These are phyloP conservation scores for Oeneis ivallda DNA, from an alignment of 2,888 invertebrate genomes.

Conservation along the genomic window DNA sequence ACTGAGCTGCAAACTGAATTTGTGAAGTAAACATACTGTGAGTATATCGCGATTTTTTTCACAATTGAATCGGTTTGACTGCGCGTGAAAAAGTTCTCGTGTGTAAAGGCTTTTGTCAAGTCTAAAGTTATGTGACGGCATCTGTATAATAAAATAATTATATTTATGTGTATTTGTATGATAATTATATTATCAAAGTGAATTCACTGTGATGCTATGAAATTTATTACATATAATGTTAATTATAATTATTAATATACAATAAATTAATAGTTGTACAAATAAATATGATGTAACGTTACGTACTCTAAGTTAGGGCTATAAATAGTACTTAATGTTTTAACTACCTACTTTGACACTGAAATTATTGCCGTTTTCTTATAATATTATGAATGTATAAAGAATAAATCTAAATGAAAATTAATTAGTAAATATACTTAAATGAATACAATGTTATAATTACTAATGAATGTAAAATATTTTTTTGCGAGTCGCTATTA, in stretches of 20 bases:
- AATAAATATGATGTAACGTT: constrained; percentile 44
- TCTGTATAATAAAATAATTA: constrained; percentile 24
- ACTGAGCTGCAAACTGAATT: too few relatives aligned
- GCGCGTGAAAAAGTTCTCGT: too few relatives aligned
- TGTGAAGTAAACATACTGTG: too few relatives aligned
- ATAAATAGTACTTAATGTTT: constrained; percentile 26
- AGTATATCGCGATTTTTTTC: too few relatives aligned
- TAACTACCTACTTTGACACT: constrained; percentile 43
- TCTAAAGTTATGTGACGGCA: not conserved
- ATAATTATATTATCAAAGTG: constrained; percentile 47
- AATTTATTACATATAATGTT: constrained; percentile 57
- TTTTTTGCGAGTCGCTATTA: constrained; percentile 33
- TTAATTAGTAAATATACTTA: constrained; percentile 31
- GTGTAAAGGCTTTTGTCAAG: not conserved
- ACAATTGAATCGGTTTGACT: too few relatives aligned
- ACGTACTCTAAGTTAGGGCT: constrained; percentile 41
- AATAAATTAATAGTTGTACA: constrained; percentile 18
- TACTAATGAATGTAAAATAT: constrained; percentile 32
- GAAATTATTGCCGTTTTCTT: constrained; percentile 47
- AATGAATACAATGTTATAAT: constrained; percentile 35
- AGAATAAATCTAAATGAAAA: constrained; percentile 38
- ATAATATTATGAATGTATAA: constrained; percentile 44
- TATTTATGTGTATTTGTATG: constrained; percentile 37
- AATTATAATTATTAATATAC: constrained; percentile 41
- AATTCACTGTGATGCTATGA: constrained; percentile 80